Percentiles rank a stretch among this genome's conserved stretches.
phyloP scores from a whole-genome alignment of 2,797 vertebrate genomes.

The Hemibagrus guttatus region DNA sequence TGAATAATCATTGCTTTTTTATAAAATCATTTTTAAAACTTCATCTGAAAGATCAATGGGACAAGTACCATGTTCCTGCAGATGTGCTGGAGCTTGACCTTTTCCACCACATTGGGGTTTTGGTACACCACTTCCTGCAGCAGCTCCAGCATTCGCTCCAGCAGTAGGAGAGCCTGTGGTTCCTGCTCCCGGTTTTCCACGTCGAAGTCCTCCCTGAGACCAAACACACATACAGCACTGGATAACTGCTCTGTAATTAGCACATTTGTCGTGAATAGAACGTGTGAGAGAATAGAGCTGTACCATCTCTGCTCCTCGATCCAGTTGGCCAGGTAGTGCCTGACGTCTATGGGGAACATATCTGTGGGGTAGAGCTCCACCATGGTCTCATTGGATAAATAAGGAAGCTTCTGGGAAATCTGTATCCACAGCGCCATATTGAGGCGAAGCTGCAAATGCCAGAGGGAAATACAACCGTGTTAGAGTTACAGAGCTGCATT shows the following conservation, averaged over 20 bases:
- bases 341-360: conserved; percentile 75
- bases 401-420: conserved; percentile 68
- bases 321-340: conserved; percentile 76
- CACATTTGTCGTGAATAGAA: neutral
- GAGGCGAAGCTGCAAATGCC: conserved; percentile 40
- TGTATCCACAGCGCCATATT: conserved; percentile 78
- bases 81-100: conserved; percentile 75
- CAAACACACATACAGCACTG: conserved; percentile 29
- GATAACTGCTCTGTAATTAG: neutral
- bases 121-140: conserved; percentile 63
- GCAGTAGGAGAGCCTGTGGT: conserved; percentile 60
- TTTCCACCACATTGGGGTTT: conserved; percentile 72
- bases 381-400: conserved; percentile 63
- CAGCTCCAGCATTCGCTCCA: conserved; percentile 65
- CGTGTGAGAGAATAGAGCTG: conserved; percentile 7
- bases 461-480: neutral
- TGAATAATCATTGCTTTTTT: neutral
- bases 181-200: conserved; percentile 65
- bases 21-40: neutral
- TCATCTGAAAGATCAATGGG: neutral
- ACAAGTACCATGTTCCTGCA: conserved; percentile 69
- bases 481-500: neutral
- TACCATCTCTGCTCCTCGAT: conserved; percentile 80
- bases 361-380: conserved; percentile 67
- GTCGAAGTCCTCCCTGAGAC: conserved; percentile 72